Conservation (phyloP, 2,113 vertebrate genomes). For the Chinchilla lanigera region DNA sequence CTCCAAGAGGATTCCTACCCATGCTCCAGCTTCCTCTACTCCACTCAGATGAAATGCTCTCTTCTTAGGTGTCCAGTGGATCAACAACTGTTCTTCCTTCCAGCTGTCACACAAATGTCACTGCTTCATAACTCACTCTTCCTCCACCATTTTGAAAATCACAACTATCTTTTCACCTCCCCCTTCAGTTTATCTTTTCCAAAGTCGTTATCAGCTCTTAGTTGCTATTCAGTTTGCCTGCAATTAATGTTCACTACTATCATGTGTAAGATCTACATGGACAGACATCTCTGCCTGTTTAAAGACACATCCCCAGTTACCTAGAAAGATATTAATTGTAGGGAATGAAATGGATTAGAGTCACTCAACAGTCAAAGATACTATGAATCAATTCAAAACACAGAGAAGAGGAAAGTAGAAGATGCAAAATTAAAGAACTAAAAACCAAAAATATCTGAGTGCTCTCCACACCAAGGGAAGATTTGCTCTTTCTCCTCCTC, state of each 20-base stretch:
- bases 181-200: neutral
- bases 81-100: neutral
- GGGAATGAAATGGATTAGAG: neutral
- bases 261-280: neutral
- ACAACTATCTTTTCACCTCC: fast-evolving
- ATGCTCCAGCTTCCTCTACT: neutral
- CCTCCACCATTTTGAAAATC: neutral
- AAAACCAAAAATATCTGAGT: no score
- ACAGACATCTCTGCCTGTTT: neutral
- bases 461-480: neutral
- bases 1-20: neutral
- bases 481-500: neutral
- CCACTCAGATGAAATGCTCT: neutral
- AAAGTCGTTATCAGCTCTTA: neutral
- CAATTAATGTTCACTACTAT: no score
- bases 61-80: fast-evolving
- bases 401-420: neutral
- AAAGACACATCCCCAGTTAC: neutral
- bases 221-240: neutral
- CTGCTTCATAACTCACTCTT: neutral
- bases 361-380: neutral
- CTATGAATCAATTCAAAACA: neutral
- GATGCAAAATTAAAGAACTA: neutral
- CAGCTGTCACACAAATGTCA: neutral
- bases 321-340: neutral